These are phyloP conservation scores for Eustalomyia histrio DNA, from an alignment of 2,888 invertebrate genomes.

Conservation along the genomic window DNA sequence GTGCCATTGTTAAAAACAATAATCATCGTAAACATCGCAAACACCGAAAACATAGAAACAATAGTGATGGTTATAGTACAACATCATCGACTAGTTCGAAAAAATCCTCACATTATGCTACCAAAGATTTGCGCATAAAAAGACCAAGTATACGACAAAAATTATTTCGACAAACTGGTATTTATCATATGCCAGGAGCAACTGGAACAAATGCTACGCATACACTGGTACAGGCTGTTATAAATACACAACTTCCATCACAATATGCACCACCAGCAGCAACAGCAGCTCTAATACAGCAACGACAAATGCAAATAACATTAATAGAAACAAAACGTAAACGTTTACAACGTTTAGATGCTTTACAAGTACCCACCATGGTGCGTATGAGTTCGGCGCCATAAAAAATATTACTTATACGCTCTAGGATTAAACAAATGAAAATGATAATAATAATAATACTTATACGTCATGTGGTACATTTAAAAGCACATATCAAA, in stretches of 20 bases:
- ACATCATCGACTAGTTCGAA: constrained; percentile 42
- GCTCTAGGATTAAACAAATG: not conserved
- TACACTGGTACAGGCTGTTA: constrained; percentile 44
- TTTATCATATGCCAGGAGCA: constrained; percentile 59
- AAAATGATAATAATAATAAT: not conserved
- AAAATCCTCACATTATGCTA: constrained; percentile 67
- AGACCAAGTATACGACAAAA: constrained; percentile 75
- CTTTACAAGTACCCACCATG: constrained; percentile 59
- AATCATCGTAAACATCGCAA: constrained; percentile 68
- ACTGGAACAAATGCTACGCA: constrained; percentile 49
- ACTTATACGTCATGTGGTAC: constrained; percentile 13
- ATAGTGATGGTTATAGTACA: constrained; percentile 35
- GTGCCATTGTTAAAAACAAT: constrained; percentile 42
- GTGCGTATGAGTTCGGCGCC: constrained; percentile 66
- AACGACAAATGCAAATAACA: not conserved
- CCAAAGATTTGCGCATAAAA: constrained; percentile 69
- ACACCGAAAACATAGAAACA: constrained; percentile 66
- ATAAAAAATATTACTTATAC: constrained; percentile 48
- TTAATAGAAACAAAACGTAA: constrained; percentile 57
- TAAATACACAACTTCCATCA: constrained; percentile 36
- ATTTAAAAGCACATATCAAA: not conserved
- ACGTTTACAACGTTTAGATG: constrained; percentile 60
- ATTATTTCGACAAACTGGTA: constrained; percentile 71
- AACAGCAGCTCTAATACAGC: not conserved
- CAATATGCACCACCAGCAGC: constrained; percentile 26